Percentiles rank a stretch among this genome's conserved stretches.
These are phyloP conservation scores for Amphipyra berbera DNA, from an alignment of 2,888 invertebrate species.

Conservation along the genomic window DNA sequence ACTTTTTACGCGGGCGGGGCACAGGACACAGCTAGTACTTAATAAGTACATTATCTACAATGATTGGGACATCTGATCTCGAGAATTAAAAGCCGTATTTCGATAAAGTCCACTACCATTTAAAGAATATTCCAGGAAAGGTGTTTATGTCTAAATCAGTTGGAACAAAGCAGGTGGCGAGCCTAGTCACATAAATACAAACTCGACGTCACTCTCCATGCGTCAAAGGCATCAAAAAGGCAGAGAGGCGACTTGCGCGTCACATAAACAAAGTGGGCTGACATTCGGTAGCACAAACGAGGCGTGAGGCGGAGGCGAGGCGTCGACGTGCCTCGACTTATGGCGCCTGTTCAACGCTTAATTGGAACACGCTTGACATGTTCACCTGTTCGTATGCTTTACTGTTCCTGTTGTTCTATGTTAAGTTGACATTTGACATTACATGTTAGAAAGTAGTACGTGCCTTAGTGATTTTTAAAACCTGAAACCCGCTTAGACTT, in stretches of 20 bases:
- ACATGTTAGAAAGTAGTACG: background rate
- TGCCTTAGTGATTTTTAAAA: background rate
- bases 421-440: constrained; percentile 8
- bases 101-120: no score
- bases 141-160: constrained; percentile 22
- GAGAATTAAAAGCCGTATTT: no score
- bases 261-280: constrained; percentile 46
- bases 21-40: no score
- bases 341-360: constrained; percentile 31
- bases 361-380: constrained; percentile 51
- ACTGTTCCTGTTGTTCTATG: constrained; percentile 11
- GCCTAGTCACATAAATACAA: constrained; percentile 28
- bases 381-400: constrained; percentile 26
- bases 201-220: constrained; percentile 5
- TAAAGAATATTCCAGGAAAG: background rate
- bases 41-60: no score
- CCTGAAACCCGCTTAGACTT: background rate
- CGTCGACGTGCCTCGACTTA: constrained; percentile 44
- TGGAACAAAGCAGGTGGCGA: constrained; percentile 1
- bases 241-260: constrained; percentile 7
- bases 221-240: constrained; percentile 41
- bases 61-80: no score
- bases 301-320: constrained; percentile 8
- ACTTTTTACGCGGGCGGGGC: no score
- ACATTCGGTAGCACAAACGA: constrained; percentile 49